Evolutionary conservation across 2,888 invertebrate genomes (phyloP), one percentile per base, ranked within the genome.

Genomic region (Leucozona laternaria): DNA sequence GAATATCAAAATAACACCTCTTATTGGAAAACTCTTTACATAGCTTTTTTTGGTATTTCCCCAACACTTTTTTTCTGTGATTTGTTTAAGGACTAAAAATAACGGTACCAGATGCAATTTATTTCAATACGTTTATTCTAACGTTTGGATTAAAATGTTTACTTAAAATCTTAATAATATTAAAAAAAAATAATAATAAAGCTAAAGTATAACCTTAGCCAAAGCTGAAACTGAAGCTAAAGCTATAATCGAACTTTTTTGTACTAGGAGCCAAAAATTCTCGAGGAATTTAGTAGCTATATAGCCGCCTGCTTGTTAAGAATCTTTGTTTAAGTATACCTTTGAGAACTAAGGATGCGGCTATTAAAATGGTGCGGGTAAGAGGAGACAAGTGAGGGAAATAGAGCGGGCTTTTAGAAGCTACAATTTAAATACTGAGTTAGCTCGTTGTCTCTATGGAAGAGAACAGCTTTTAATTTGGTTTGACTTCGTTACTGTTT

Each of bases 251-350:
- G 90, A 91, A 91, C 91, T 91, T 91, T 91, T 90, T 91, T 90
- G 90, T 91, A 90, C 91, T 91, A 90, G 91, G 91, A 90, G 91
- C 91, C 91, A 90, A 91, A 91, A 91, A 91, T 89, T 90, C 88
- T 88, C 88, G 90, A 89, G 90, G 89, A 90, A 90, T 91, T 91
- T 91, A 91, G 91, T 89, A 91, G 90, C 90, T 90, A 90, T 31
- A 31, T 31, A 31, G n/a, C n/a, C n/a, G 89, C 90, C 90, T 72
- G 70, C 77, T 77, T 62, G 73, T 28, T 40, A 77, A 79, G 40
- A 70, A 62, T 64, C 43, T 72, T 48, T 17, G n/a, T 31, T 58
- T 55, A 66, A 82, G 40, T 48, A 17, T 48, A 34, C 31, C 17
- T 57, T 43, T 57, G 13, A 28, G 17, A 43, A 22, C 1, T 40